These are phyloP conservation scores for Argyresthia goedartella DNA, from an alignment of 2,888 invertebrate species.

Conservation along the genomic window DNA sequence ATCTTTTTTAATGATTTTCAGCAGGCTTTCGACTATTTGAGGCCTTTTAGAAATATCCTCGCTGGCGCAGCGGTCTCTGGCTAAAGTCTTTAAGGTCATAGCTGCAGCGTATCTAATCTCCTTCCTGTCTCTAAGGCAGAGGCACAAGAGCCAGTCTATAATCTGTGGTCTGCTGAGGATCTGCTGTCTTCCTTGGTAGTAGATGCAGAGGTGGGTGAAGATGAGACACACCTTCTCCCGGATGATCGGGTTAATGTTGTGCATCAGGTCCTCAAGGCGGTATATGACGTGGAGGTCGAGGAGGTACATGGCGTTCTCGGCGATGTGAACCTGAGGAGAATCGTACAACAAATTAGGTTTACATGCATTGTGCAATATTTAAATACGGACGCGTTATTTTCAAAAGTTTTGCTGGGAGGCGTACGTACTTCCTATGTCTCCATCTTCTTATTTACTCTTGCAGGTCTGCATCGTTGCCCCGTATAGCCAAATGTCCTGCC, in stretches of 20 bases:
- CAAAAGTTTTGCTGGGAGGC: too few species aligned
- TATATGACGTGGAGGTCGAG: constrained; percentile 41
- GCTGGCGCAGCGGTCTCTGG: constrained; percentile 34
- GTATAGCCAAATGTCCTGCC: too few species aligned
- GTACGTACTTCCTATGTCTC: too few species aligned
- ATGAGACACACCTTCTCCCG: constrained; percentile 48
- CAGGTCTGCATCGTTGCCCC: too few species aligned
- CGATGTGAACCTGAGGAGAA: constrained; percentile 41
- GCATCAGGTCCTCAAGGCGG: constrained; percentile 46
- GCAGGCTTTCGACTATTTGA: constrained; percentile 35
- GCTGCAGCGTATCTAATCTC: constrained; percentile 53
- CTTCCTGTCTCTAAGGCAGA: constrained; percentile 41
- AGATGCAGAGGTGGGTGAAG: constrained; percentile 33
- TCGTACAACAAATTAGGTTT: background rate
- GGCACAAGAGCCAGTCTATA: constrained; percentile 35
- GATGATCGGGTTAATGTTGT: constrained; percentile 34
- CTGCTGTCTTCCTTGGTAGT: constrained; percentile 36
- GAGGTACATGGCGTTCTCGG: constrained; percentile 46
- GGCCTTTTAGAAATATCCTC: constrained; percentile 31
- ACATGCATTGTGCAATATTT: too few species aligned
- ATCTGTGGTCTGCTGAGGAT: constrained; percentile 35
- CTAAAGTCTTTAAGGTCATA: constrained; percentile 33
- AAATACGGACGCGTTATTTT: too few species aligned
- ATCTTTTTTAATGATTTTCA: constrained; percentile 49
- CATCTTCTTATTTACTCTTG: too few species aligned